phyloP scores from a whole-genome alignment of 2,113 vertebrate genomes.

The Pelecanoides urinatrix region DNA sequence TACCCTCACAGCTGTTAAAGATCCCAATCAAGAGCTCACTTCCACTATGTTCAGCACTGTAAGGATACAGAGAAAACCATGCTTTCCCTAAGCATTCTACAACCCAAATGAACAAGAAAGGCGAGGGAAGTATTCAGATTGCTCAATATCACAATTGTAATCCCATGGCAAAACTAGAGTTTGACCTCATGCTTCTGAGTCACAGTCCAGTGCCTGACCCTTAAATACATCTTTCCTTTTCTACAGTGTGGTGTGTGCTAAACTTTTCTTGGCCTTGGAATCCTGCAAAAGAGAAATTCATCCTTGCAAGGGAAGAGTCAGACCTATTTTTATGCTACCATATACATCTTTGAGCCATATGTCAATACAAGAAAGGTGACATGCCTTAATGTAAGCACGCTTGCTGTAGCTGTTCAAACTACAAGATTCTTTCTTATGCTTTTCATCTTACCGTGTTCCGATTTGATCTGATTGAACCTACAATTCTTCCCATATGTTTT shows the following conservation, averaged over 20 bases:
- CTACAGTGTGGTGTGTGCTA: no score
- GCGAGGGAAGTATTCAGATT: background rate
- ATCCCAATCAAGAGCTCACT: background rate
- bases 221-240: background rate
- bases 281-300: background rate
- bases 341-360: background rate
- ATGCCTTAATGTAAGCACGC: background rate
- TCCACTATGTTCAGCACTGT: background rate
- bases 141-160: background rate
- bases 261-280: background rate
- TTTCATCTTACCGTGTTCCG: background rate
- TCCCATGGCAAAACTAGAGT: background rate
- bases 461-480: background rate
- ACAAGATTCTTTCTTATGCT: background rate
- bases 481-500: background rate
- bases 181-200: background rate
- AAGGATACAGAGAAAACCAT: background rate
- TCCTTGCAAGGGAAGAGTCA: background rate
- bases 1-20: background rate
- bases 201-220: background rate
- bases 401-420: background rate
- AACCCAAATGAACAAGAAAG: background rate
- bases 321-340: background rate
- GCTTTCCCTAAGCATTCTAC: background rate
- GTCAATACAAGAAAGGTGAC: background rate